Percentiles rank a stretch among this genome's conserved stretches.
phyloP scores from a whole-genome alignment of 2,888 invertebrate species.

The Rhingia campestris region DNA sequence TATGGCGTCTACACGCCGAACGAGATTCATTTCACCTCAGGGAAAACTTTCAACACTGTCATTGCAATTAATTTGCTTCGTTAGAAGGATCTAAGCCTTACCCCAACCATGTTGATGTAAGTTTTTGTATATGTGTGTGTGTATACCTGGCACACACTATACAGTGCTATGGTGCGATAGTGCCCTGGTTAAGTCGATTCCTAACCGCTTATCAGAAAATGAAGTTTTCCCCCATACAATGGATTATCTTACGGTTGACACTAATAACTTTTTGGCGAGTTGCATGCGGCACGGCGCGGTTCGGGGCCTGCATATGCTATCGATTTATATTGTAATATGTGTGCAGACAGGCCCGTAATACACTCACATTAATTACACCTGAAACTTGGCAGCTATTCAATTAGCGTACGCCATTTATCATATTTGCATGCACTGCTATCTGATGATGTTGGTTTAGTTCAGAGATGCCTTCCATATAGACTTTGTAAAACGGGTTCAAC shows the following conservation, averaged over 20 bases:
- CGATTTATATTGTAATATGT: constrained; percentile 32
- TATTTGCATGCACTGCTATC: constrained; percentile 56
- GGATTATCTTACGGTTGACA: constrained; percentile 71
- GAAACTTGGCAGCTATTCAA: constrained; percentile 74
- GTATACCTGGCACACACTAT: background rate
- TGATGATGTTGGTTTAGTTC: constrained; percentile 51
- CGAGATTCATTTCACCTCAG: constrained; percentile 69
- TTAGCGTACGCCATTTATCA: constrained; percentile 74
- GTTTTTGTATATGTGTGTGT: background rate
- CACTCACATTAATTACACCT: constrained; percentile 73
- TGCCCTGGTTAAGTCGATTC: constrained; percentile 59
- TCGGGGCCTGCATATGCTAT: constrained; percentile 42
- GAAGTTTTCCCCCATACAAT: constrained; percentile 65
- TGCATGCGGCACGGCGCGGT: constrained; percentile 12
- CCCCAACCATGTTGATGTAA: constrained; percentile 5
- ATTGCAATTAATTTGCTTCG: constrained; percentile 73
- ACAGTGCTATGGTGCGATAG: background rate
- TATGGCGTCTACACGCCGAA: constrained; percentile 36
- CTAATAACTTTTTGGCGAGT: constrained; percentile 69
- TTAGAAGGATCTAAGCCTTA: constrained; percentile 50
- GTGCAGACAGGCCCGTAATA: constrained; percentile 37
- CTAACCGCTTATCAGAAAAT: constrained; percentile 73
- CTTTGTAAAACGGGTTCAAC: constrained; percentile 3
- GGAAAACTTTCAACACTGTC: constrained; percentile 73
- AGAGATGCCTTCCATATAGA: constrained; percentile 9